Evolutionary conservation across 2,888 invertebrate genomes (phyloP).

Genomic region (Vesta saturnalis): DNA sequence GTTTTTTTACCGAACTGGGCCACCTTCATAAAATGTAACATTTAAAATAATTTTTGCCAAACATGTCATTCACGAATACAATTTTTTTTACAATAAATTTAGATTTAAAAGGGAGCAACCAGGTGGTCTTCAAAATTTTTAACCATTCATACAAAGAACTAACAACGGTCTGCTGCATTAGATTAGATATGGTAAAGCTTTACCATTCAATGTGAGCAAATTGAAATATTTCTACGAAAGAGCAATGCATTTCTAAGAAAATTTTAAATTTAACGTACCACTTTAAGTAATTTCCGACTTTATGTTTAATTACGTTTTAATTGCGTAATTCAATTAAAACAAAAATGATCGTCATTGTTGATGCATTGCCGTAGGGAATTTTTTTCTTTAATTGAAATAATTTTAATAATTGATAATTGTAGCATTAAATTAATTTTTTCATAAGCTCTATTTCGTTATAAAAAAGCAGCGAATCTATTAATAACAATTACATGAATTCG

Average conservation of each 20-base stretch:
- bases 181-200: slow-evolving; percentile 31
- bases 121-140: slow-evolving; percentile 29
- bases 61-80: not conserved
- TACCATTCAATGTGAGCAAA: slow-evolving; percentile 11
- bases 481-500: slow-evolving; percentile 25
- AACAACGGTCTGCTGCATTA: slow-evolving; percentile 24
- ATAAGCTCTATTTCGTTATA: slow-evolving; percentile 28
- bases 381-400: slow-evolving; percentile 18
- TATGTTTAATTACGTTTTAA: slow-evolving; percentile 19
- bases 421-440: slow-evolving; percentile 30
- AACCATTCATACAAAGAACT: slow-evolving; percentile 23
- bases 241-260: slow-evolving; percentile 9
- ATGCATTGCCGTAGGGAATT: no score
- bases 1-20: no score
- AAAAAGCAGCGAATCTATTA: slow-evolving; percentile 24
- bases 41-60: not conserved
- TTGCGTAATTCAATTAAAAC: slow-evolving; percentile 8
- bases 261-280: not conserved
- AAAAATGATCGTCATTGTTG: slow-evolving; percentile 5
- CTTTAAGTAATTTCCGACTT: not conserved
- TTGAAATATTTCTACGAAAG: slow-evolving; percentile 11
- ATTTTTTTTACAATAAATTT: slow-evolving; percentile 9
- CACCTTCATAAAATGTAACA: no score
- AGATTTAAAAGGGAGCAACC: slow-evolving; percentile 11
- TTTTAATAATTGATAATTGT: slow-evolving; percentile 31